phyloP scores from a whole-genome alignment of 1,140 invertebrate species.

The Chymomyza costata region DNA sequence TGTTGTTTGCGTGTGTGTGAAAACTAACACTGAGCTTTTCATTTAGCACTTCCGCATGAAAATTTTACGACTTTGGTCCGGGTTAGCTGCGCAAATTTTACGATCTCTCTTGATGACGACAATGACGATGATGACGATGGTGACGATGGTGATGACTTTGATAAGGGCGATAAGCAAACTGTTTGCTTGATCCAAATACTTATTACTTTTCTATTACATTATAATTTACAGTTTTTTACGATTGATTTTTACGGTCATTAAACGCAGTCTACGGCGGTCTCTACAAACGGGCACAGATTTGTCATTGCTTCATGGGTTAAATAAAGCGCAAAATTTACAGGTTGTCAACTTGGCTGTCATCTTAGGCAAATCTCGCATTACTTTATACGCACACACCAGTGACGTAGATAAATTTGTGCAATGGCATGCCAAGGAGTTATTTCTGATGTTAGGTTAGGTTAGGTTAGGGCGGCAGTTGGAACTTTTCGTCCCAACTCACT shows the following conservation, averaged over 20 bases:
- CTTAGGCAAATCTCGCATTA: constrained; percentile 8
- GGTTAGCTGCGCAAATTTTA: constrained; percentile 49
- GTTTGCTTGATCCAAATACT: constrained; percentile 9
- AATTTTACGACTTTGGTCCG: constrained; percentile 57
- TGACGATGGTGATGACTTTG: constrained; percentile 20
- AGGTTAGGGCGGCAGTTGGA: too few species aligned
- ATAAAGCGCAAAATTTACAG: constrained; percentile 60
- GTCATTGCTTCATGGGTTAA: constrained; percentile 42
- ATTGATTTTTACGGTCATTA: constrained; percentile 58
- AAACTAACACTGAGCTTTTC: constrained; percentile 55
- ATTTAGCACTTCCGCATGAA: constrained; percentile 16
- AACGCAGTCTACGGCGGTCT: constrained; percentile 14
- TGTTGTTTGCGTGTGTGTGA: constrained; percentile 40
- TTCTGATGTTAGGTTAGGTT: too few species aligned
- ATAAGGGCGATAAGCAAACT: constrained; percentile 4
- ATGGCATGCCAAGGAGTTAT: too few species aligned
- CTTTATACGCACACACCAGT: constrained; percentile 6
- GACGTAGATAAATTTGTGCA: too few species aligned
- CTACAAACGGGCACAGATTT: too few species aligned
- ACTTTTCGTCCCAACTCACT: too few species aligned
- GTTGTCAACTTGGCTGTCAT: constrained; percentile 19
- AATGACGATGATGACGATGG: constrained; percentile 19
- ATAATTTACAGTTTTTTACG: constrained; percentile 57
- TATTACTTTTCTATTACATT: constrained; percentile 69
- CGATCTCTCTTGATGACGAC: constrained; percentile 51